Evolutionary conservation across 1,140 invertebrate genomes (phyloP).

Genomic region (Platyscapa corneri): DNA sequence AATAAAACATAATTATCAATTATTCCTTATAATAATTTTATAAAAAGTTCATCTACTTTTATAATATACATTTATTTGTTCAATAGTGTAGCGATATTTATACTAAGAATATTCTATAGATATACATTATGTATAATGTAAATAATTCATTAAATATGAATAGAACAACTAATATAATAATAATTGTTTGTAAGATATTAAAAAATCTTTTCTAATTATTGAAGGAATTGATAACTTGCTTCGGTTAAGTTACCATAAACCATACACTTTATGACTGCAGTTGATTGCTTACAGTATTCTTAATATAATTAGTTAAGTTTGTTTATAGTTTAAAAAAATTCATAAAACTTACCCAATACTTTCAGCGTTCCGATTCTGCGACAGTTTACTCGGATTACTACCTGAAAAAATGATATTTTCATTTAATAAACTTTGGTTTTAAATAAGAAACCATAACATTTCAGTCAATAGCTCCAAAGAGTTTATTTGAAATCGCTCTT

Average conservation of each 20-base stretch:
- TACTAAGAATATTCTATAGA: too few species aligned
- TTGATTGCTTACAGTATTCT: neutral
- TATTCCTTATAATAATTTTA: too few species aligned
- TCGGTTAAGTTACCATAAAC: neutral
- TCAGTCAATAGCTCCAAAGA: neutral
- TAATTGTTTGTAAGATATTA: too few species aligned
- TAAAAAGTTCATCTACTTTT: too few species aligned
- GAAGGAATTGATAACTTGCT: too few species aligned
- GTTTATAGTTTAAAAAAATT: constrained; percentile 9
- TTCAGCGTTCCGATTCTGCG: constrained; percentile 77
- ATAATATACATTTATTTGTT: too few species aligned
- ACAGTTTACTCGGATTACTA: constrained; percentile 78
- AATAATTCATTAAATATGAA: too few species aligned
- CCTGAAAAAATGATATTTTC: constrained; percentile 69
- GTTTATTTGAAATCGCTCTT: neutral
- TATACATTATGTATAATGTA: too few species aligned
- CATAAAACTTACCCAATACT: constrained; percentile 77
- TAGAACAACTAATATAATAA: too few species aligned
- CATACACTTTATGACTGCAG: neutral
- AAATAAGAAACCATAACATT: neutral
- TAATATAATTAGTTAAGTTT: neutral
- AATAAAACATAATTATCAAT: too few species aligned
- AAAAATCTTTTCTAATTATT: too few species aligned
- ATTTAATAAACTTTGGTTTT: constrained; percentile 32
- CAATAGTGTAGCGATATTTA: too few species aligned